phyloP scores from a whole-genome alignment of 1,140 invertebrate genomes.

The Brachionus koreanus region DNA sequence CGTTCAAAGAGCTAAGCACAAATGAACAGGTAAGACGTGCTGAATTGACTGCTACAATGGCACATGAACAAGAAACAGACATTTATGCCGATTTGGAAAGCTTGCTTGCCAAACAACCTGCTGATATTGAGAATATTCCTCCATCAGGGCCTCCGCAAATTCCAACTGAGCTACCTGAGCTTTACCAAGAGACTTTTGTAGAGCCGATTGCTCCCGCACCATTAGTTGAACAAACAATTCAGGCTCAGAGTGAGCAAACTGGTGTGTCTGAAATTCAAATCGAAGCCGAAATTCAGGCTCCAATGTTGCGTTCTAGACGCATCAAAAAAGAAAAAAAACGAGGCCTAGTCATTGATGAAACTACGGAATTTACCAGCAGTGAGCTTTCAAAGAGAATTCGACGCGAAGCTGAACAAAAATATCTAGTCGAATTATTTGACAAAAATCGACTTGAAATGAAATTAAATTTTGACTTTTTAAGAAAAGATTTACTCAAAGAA shows the following conservation, averaged over 20 bases:
- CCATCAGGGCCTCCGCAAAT: too few species aligned
- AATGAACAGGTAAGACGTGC: conserved; percentile 16
- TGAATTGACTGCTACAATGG: not conserved
- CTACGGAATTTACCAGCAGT: not conserved
- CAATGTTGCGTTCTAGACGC: not conserved
- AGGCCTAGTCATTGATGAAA: not conserved
- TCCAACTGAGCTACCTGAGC: not conserved
- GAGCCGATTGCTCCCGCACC: not conserved
- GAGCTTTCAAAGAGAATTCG: not conserved
- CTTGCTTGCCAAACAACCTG: not conserved
- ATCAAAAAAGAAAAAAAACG: not conserved
- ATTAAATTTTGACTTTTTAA: not conserved
- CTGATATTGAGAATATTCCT: conserved; percentile 1
- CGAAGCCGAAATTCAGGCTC: not conserved
- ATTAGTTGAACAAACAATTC: not conserved
- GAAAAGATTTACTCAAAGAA: not conserved
- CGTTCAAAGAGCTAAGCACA: conserved; percentile 14
- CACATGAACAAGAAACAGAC: not conserved
- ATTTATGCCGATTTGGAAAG: conserved; percentile 17
- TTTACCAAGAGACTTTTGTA: conserved; percentile 22
- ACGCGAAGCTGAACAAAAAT: not conserved
- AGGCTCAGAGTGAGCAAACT: not conserved
- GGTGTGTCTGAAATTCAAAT: not conserved
- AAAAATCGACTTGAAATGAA: not conserved
- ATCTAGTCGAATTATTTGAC: not conserved